Base-by-base conservation (phyloP, 2,888 invertebrate species). In the Megamerina dolium region DNA sequence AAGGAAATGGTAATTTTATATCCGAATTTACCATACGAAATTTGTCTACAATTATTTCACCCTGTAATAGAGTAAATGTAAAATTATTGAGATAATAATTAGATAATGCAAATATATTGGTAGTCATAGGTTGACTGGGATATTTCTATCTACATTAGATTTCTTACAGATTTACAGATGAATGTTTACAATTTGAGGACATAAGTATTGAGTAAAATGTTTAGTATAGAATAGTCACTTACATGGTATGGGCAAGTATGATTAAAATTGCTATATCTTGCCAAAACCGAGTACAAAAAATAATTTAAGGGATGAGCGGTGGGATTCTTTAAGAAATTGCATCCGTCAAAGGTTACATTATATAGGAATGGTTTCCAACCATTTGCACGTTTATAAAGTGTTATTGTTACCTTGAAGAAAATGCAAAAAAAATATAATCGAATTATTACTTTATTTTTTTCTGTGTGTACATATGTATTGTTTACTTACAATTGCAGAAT, bases 361-460 rank as follows among this genome's bases (percentile, higher is more conserved):
- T 43, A 46, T 2, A 47, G 17, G 21, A 47, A 47, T 4, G 41
- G 47, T 20, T 37, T 43, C 37, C 38, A 47, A 14, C 41, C 47
- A 31, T 38, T 47, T 5, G 47, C 43, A 39, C 47, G 48, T 41
- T 47, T 51, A 37, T 45, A 43, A 37, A 46, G 44, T 41, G 45
- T 48, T 41, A 43, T n/a, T 2, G 40, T 19, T 5, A 40, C 19
- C 33, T 33, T n/a, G 10, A n/a, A n/a, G n/a, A n/a, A n/a, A n/a
- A n/a, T n/a, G n/a, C n/a, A n/a, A n/a, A n/a, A n/a, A n/a, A n/a
- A n/a, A n/a, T n/a, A n/a, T n/a, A n/a, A n/a, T n/a, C n/a, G n/a
- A n/a, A n/a, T n/a, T n/a, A n/a, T n/a, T n/a, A n/a, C n/a, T n/a
- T n/a, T n/a, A n/a, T n/a, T n/a, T n/a, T n/a, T n/a, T n/a, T n/a